Conservation (phyloP, 2,113 vertebrate genomes). For the Delphinus delphis region DNA sequence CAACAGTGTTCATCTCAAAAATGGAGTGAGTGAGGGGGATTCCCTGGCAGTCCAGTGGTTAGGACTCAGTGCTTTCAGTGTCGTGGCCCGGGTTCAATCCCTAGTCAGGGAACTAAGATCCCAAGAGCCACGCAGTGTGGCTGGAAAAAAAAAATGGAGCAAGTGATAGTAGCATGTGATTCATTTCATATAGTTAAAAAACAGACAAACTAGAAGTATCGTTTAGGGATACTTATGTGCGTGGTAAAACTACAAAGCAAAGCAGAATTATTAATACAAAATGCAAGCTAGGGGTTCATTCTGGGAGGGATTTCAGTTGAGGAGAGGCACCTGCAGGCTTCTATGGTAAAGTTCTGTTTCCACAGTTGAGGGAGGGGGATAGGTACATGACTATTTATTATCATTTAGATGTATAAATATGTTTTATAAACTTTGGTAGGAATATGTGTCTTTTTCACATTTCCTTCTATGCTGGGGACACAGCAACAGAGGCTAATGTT, state of each 20-base stretch:
- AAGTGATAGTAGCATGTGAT: too few species aligned
- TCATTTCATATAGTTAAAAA: background rate
- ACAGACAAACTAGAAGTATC: background rate
- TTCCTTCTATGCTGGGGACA: background rate
- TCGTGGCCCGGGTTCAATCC: background rate
- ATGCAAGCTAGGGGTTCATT: background rate
- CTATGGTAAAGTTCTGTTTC: background rate
- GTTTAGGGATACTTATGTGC: too few species aligned
- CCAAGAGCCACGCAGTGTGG: background rate
- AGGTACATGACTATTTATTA: background rate
- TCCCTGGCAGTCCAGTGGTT: background rate
- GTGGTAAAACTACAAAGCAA: background rate
- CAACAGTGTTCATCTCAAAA: background rate
- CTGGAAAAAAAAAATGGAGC: background rate
- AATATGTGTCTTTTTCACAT: background rate
- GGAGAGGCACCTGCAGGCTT: background rate
- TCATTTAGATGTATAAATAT: background rate
- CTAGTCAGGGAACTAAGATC: background rate
- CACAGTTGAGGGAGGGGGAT: background rate
- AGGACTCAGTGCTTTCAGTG: background rate
- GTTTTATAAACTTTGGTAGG: background rate
- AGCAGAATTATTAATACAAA: background rate
- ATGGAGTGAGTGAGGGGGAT: background rate
- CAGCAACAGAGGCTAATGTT: background rate
- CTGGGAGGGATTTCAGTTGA: background rate